A percentile compares a stretch with the other conserved stretches of the same genome.
Conservation (phyloP, 2,888 invertebrate species). For the Pinctada fucata region DNA sequence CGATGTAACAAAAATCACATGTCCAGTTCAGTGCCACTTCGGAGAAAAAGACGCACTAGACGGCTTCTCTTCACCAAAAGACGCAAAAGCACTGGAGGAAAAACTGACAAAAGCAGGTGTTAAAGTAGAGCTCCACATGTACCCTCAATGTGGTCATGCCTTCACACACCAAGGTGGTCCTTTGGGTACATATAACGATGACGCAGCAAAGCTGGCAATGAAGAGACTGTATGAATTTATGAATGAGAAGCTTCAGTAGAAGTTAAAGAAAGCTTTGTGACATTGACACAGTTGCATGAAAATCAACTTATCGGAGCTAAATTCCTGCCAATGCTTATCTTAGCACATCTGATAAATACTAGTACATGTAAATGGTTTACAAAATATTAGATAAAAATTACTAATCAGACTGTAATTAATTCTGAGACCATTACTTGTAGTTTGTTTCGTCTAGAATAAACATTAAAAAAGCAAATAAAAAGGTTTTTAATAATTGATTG, state of each 20-base stretch:
- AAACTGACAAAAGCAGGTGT: slow-evolving; percentile 52
- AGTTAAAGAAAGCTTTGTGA: too few species aligned
- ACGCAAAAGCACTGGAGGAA: slow-evolving; percentile 56
- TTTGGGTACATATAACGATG: slow-evolving; percentile 52
- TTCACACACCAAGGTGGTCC: slow-evolving; percentile 61
- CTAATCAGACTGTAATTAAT: too few species aligned
- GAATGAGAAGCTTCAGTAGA: slow-evolving; percentile 47
- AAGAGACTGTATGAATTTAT: slow-evolving; percentile 59
- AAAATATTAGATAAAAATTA: too few species aligned
- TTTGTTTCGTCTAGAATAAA: too few species aligned
- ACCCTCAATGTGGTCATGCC: slow-evolving; percentile 60
- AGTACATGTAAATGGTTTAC: too few species aligned
- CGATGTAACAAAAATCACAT: slow-evolving; percentile 63
- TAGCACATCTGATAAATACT: too few species aligned
- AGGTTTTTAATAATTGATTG: too few species aligned
- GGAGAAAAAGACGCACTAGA: slow-evolving; percentile 61
- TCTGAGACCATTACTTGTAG: too few species aligned
- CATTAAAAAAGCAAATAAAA: too few species aligned
- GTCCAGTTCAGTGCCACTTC: slow-evolving; percentile 72
- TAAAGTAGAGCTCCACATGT: slow-evolving; percentile 57
- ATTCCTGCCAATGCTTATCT: too few species aligned
- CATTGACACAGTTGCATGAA: too few species aligned
- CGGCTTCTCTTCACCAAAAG: slow-evolving; percentile 67
- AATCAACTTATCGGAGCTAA: too few species aligned
- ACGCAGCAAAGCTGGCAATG: slow-evolving; percentile 50